Percentiles rank a stretch among this genome's conserved stretches.
phyloP scores from a whole-genome alignment of 1,140 invertebrate genomes.

The Zaprionus lachaisei region DNA sequence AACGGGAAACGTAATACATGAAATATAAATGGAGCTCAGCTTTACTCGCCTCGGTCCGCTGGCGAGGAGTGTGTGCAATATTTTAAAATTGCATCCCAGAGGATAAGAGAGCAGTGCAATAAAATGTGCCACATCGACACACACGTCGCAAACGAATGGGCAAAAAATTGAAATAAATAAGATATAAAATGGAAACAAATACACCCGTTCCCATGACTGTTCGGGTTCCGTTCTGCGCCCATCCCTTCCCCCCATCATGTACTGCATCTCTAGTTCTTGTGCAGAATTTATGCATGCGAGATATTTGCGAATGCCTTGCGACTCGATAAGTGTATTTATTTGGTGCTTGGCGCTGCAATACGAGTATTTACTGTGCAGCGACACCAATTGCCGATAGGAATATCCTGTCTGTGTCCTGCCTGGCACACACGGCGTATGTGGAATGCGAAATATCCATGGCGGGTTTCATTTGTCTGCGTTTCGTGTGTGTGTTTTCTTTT shows the following conservation, averaged over 20 bases:
- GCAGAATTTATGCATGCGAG: slow-evolving; percentile 69
- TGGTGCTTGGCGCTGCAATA: slow-evolving; percentile 60
- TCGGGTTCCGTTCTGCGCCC: background rate
- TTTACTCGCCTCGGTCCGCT: slow-evolving; percentile 19
- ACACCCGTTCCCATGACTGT: slow-evolving; percentile 11
- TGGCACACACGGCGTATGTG: slow-evolving; percentile 55
- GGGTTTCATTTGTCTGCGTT: background rate
- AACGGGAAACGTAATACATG: slow-evolving; percentile 19
- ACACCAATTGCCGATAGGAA: slow-evolving; percentile 60
- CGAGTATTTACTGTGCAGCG: slow-evolving; percentile 64
- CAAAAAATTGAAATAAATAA: slow-evolving; percentile 82
- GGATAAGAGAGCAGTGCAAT: slow-evolving; percentile 61
- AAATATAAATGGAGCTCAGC: slow-evolving; percentile 61
- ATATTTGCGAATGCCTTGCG: slow-evolving; percentile 69
- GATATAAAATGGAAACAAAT: slow-evolving; percentile 71
- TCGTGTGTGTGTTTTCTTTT: background rate
- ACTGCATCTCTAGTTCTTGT: slow-evolving; percentile 6
- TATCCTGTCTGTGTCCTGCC: slow-evolving; percentile 3
- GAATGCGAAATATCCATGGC: slow-evolving; percentile 42
- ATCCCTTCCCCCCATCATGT: background rate
- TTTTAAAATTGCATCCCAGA: slow-evolving; percentile 74
- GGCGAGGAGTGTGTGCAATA: slow-evolving; percentile 56
- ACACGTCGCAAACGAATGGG: slow-evolving; percentile 68
- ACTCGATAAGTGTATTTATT: slow-evolving; percentile 79
- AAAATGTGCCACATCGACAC: slow-evolving; percentile 72